Base-by-base conservation (phyloP, 2,113 vertebrate species). In the Solenodon paradoxus region DNA sequence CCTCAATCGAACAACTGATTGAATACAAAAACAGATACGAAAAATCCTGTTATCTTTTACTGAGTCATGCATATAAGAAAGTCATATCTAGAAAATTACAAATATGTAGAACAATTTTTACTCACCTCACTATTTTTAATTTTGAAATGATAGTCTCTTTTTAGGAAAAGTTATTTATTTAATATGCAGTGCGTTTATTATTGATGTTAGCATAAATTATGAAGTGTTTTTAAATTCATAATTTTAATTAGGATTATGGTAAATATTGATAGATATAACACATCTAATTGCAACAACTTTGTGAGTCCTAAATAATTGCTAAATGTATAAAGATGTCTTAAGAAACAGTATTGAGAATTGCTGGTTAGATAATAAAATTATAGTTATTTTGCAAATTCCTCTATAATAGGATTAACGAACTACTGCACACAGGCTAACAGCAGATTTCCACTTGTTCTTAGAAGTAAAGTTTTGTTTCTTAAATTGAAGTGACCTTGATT, bases 331-430 rank as follows among this genome's bases (percentile, higher is more conserved):
- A 66, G 57, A 88, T 7, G 1, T 91, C 32, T 6, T 88, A 17
- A 61, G 22, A 64, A 13, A 88, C 88, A 92, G 89, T 89, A 92
- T 22, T 94, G 51, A 79, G 26, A 94, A 53, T 20, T 45, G 10
- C n/a, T 68, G 8, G 22, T 87, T 84, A 80, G n/a, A 80, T 90
- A n/a, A 80, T 6, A 88, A 88, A 75, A 22, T 88, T 85, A 80
- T 5, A 75, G 38, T 55, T 95, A 38, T 35, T 69, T 75, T 85
- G 9, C 16, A 59, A 53, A 74, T 79, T 78, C 40, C 40, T 95
- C 55, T 66, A 0, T n/a, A 59, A 30, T 40, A 66, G 19, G 49
- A 93, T 83, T 53, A 93, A 11, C 5, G 55, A 88, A 64, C 24
- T 72, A 35, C 19, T 83, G 24, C 61, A 13, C 74, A 94, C 2